phyloP scores from a whole-genome alignment of 2,797 vertebrate species.

The Sebastes glaucus region DNA sequence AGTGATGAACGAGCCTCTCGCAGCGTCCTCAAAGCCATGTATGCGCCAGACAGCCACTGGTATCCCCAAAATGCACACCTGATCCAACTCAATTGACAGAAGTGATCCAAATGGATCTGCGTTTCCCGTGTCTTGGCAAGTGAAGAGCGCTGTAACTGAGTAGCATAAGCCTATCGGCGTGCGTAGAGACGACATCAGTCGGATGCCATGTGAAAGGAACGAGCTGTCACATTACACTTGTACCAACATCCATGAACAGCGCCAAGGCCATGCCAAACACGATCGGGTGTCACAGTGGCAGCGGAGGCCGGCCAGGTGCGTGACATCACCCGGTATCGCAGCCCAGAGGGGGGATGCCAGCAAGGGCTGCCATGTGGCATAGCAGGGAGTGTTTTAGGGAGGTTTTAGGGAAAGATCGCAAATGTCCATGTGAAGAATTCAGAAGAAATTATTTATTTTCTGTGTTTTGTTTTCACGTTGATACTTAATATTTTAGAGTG shows the following conservation, averaged over 20 bases:
- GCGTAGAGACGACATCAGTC: conserved; percentile 58
- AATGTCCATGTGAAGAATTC: not conserved
- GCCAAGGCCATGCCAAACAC: conserved; percentile 67
- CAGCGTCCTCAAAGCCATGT: not conserved
- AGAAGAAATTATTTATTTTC: not conserved
- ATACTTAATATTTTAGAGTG: not conserved
- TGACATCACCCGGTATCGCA: conserved; percentile 56
- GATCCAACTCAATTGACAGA: conserved; percentile 49
- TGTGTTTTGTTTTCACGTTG: not conserved
- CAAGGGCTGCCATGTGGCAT: conserved; percentile 11
- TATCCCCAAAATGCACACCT: conserved; percentile 19
- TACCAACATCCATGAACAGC: conserved; percentile 81
- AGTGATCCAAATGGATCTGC: conserved; percentile 47
- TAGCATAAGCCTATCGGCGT: conserved; percentile 56
- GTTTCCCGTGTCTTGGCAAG: conserved; percentile 47
- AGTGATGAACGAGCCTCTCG: not conserved
- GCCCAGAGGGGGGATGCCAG: conserved; percentile 35
- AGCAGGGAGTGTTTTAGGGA: not conserved
- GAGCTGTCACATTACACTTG: conserved; percentile 84
- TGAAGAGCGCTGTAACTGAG: conserved; percentile 64
- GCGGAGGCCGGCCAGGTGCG: conserved; percentile 53
- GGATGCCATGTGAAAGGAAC: conserved; percentile 76
- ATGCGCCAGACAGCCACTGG: not conserved
- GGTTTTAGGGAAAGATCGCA: not conserved
- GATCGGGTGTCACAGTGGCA: conserved; percentile 76